Evolutionary conservation across 2,113 vertebrate species (phyloP).

Genomic region (Pogonocichla stellata): DNA sequence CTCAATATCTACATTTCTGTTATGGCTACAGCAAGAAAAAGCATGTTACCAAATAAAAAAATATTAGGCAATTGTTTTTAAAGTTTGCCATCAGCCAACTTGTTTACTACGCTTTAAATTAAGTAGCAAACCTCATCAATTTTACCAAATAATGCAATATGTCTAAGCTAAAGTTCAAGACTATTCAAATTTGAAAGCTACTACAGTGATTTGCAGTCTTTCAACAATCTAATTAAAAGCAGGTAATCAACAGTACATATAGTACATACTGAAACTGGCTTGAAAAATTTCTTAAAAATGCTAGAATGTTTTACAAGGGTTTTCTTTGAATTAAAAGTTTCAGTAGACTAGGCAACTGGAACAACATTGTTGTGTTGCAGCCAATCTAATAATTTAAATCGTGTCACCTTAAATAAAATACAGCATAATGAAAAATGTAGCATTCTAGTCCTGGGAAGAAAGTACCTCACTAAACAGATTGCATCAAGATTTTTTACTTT

Average conservation of each 20-base stretch:
- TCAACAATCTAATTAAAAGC: background rate
- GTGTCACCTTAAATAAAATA: background rate
- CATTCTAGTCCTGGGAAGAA: background rate
- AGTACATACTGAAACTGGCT: background rate
- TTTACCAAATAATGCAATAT: background rate
- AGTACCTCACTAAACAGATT: background rate
- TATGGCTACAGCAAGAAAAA: background rate
- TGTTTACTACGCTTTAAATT: background rate
- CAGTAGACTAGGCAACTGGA: background rate
- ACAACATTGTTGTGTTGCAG: background rate
- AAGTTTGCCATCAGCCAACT: background rate
- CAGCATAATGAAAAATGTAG: background rate
- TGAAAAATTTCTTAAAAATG: background rate
- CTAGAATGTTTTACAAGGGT: background rate
- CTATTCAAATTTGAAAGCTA: background rate
- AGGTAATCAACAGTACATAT: background rate
- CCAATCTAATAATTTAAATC: background rate
- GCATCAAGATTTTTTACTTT: background rate
- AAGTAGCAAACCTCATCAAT: background rate
- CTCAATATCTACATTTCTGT: background rate
- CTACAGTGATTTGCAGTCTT: background rate
- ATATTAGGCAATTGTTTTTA: fast-evolving
- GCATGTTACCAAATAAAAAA: background rate
- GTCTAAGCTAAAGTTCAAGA: background rate
- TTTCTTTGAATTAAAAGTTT: background rate